Base-by-base conservation (phyloP, 2,888 invertebrate genomes). In the Nomada lathburiana region DNA sequence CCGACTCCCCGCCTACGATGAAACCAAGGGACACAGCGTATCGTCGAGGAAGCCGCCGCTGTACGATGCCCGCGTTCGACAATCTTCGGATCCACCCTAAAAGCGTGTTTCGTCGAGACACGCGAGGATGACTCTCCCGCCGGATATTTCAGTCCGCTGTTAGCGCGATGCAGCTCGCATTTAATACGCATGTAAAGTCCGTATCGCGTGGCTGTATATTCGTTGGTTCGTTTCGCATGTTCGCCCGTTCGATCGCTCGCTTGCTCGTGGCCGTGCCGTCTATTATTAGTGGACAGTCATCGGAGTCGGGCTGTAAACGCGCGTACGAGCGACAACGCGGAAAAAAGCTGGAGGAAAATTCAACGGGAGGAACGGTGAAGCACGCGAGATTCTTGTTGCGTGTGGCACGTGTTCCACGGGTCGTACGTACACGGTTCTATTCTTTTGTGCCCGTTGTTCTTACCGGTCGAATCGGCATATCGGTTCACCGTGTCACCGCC, bases 251-350 rank as follows among this genome's bases (percentile, higher is more conserved):
- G 75, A 53, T 76, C 55, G 73, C 75, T 75, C 29, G 67, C 62
- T 62, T 20, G 62, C 47, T 76, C 70, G 76, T n/a, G 20, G 18
- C 60, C 13, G 11, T 18, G 16, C 74, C 75, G 78, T 89, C 92
- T 93, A 93, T 93, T 93, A 93, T 93, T 93, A 92, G 93, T 90
- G 84, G 89, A 86, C 91, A 91, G 93, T 93, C 92, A 93, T 92
- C 92, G 90, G 87, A 89, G 89, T 84, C 86, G 88, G 78, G 23
- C 86, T 88, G 82, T 76, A 69, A 76, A 79, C 84, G 87, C 88
- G 86, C 89, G 82, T 57, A 69, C 83, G 74, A 80, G 83, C 76
- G 60, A 83, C 77, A 69, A 86, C 85, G 83, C 81, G 86, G 84
- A 80, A 85, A 7, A 87, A 86, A 76, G 69, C 80, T 83, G 83